Evolutionary conservation across 2,888 invertebrate species (phyloP).

Genomic region (Drosophila mercatorum): DNA sequence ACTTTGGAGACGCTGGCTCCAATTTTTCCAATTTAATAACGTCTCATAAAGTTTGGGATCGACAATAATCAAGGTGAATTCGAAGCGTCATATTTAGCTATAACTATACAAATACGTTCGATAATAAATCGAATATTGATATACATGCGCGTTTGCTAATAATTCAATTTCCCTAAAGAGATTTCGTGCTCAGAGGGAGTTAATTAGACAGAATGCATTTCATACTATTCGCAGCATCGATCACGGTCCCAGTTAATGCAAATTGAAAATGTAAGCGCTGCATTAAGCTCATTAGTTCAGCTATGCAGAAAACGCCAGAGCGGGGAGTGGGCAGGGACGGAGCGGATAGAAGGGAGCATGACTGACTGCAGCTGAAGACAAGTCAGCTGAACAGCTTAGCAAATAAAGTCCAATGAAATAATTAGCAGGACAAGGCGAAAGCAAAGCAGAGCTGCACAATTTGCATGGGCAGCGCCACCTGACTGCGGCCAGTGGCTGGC

Average conservation of each 20-base stretch:
- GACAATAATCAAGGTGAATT: too few species aligned
- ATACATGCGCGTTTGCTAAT: too few species aligned
- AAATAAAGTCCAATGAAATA: conserved; percentile 70
- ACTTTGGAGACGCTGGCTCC: too few species aligned
- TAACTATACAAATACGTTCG: too few species aligned
- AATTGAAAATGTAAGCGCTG: conserved; percentile 39
- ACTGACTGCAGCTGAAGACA: conserved; percentile 28
- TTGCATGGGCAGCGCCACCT: conserved; percentile 52
- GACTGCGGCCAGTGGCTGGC: conserved; percentile 15
- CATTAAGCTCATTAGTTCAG: conserved; percentile 64
- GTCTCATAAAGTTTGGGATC: too few species aligned
- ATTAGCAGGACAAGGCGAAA: conserved; percentile 54
- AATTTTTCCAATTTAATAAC: too few species aligned
- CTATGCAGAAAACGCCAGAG: conserved; percentile 52
- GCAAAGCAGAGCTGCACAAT: conserved; percentile 42
- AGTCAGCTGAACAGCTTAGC: conserved; percentile 55
- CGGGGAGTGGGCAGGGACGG: background rate
- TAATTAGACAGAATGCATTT: conserved; percentile 1
- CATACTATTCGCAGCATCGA: conserved; percentile 15
- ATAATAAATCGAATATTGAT: too few species aligned
- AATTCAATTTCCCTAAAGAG: too few species aligned
- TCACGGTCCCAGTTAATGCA: conserved; percentile 26
- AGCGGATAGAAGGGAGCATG: background rate
- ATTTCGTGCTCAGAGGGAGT: background rate
- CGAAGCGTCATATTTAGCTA: too few species aligned